These are phyloP conservation scores for Cacatua alba DNA, from an alignment of 2,113 vertebrate species.

Conservation along the genomic window DNA sequence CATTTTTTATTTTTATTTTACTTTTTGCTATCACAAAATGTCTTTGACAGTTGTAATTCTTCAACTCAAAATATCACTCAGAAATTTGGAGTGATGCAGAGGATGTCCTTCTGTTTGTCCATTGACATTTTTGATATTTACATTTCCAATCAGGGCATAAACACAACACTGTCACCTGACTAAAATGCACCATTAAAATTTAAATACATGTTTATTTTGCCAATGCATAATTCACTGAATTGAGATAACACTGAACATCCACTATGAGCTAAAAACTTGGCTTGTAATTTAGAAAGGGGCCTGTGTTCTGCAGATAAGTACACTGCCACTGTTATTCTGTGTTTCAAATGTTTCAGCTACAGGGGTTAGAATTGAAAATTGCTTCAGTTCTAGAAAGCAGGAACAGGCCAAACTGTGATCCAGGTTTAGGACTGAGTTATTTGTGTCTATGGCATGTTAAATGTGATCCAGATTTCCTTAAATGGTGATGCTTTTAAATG, in stretches of 20 bases:
- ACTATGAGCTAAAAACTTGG: not conserved
- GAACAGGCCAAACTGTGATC: not conserved
- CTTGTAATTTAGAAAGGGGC: not conserved
- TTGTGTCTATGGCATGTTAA: not conserved
- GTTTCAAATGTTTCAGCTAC: slow-evolving; percentile 19
- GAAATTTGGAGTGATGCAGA: not conserved
- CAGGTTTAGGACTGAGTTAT: not conserved
- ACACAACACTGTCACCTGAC: not conserved
- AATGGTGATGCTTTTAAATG: not conserved
- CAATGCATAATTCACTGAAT: slow-evolving; percentile 32
- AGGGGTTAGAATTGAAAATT: slow-evolving; percentile 1
- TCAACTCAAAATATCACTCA: not conserved
- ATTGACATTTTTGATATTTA: slow-evolving; percentile 33
- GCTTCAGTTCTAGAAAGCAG: not conserved
- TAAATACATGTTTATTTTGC: slow-evolving; percentile 49
- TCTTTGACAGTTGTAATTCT: not conserved
- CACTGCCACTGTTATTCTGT: not conserved
- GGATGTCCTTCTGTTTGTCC: not conserved
- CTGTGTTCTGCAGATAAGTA: slow-evolving; percentile 29
- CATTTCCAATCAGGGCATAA: not conserved
- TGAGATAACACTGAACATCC: slow-evolving; percentile 31
- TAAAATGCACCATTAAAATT: slow-evolving; percentile 16
- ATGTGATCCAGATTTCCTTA: not conserved
- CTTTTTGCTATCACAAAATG: not conserved
- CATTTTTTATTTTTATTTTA: not conserved